Conservation (phyloP, 2,888 invertebrate species). For the Acleris sparsana region DNA sequence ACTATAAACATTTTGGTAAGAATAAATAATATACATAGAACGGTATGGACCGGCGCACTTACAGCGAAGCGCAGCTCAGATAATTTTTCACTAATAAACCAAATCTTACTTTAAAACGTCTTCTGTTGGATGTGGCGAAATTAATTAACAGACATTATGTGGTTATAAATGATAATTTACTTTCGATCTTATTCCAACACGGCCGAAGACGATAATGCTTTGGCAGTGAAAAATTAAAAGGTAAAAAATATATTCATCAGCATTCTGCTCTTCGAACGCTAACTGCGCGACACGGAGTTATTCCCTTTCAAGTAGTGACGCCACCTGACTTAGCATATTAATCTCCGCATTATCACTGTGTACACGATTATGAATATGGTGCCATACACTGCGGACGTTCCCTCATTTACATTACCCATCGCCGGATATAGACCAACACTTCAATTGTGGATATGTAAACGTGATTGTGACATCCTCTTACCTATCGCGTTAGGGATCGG, state of each 20-base stretch:
- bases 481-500: slow-evolving; percentile 4
- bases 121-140: no score
- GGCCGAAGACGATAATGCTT: no score
- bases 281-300: slow-evolving; percentile 2
- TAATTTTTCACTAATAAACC: no score
- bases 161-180: no score
- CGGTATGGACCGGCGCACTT: no score
- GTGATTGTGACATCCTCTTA: slow-evolving; percentile 11
- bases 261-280: slow-evolving; percentile 3
- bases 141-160: no score
- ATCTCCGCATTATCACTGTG: slow-evolving; percentile 15
- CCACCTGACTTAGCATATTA: slow-evolving; percentile 26
- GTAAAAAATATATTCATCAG: not conserved
- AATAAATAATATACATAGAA: no score
- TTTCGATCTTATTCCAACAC: no score
- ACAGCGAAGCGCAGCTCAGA: no score
- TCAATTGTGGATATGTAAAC: slow-evolving; percentile 19
- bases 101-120: no score
- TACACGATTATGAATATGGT: slow-evolving; percentile 30
- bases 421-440: slow-evolving; percentile 12
- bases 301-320: slow-evolving; percentile 8
- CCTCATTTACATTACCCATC: slow-evolving; percentile 30
- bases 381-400: slow-evolving; percentile 11
- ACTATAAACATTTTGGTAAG: no score
- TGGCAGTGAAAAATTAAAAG: no score